Evolutionary conservation across 1,140 invertebrate genomes (phyloP), one percentile per base, ranked within the genome.

Genomic region (Trichogramma pretiosum): DNA sequence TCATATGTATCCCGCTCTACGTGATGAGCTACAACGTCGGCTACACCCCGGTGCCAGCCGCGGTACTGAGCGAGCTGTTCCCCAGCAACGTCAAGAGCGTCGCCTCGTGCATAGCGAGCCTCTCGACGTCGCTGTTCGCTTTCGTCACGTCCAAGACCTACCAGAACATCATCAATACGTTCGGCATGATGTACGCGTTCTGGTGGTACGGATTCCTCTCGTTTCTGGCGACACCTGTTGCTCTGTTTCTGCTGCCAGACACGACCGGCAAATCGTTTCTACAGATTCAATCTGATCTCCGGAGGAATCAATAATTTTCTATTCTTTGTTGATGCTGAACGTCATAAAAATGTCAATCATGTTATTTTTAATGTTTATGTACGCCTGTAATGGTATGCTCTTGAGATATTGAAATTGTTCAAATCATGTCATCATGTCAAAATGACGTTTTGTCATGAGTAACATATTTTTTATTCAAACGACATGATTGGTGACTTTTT

Each of bases 231-330:
- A 59, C 80, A 2, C 44, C 82, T 22, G 87, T 81, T 58, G 75
- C 81, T 38, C 65, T 79, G 32, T 64, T 76, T 4, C 70, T 76
- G 28, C 69, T 88, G 17, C 84, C 86, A 0, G 87, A 89, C 68
- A 91, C 87, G 0, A 89, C 88, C 65, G 83, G 83, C 14, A 85
- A 84, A 63, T 81, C 82, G 3, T 75, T 88, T 46, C 56, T 61
- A 43, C 41, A 61, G n/a, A 59, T 62, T 38, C 33, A 58, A n/a
- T n/a, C n/a, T n/a, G n/a, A n/a, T n/a, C n/a, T n/a, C n/a, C n/a
- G n/a, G n/a, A n/a, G n/a, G n/a, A n/a, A n/a, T n/a, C n/a, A n/a
- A n/a, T n/a, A n/a, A n/a, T n/a, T n/a, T n/a, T n/a, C n/a, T n/a
- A n/a, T n/a, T n/a, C n/a, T n/a, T n/a, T n/a, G n/a, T n/a, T n/a